These are phyloP conservation scores for Corythucha ciliata DNA, from an alignment of 2,888 invertebrate genomes.

Conservation along the genomic window DNA sequence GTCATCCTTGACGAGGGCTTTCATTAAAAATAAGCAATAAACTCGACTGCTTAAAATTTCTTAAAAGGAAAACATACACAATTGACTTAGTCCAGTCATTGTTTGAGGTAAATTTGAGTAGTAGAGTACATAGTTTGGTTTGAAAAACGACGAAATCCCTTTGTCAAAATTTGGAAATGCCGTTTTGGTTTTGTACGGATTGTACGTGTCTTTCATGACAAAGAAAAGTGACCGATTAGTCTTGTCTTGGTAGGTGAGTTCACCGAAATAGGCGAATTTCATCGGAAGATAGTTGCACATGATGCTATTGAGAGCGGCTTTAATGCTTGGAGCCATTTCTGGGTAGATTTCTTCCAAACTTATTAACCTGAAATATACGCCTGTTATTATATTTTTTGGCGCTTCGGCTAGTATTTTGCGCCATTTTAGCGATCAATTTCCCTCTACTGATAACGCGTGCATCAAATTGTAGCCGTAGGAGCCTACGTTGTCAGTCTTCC, in stretches of 20 bases:
- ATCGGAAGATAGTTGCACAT: conserved; percentile 17
- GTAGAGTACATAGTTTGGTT: conserved; percentile 13
- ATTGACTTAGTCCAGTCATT: conserved; percentile 2
- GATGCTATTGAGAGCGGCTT: conserved; percentile 13
- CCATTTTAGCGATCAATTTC: too few species aligned
- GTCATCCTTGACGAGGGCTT: neutral
- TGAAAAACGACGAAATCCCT: conserved; percentile 15
- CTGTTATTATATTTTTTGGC: too few species aligned
- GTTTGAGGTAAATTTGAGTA: conserved; percentile 16
- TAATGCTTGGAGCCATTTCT: conserved; percentile 17
- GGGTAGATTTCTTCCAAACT: conserved; percentile 12
- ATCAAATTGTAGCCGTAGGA: too few species aligned
- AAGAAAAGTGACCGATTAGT: conserved; percentile 15
- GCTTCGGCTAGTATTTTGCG: too few species aligned
- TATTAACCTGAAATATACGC: conserved; percentile 16
- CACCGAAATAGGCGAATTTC: conserved; percentile 19
- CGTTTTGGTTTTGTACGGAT: conserved; percentile 15
- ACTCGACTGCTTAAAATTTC: conserved; percentile 1
- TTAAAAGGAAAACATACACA: neutral
- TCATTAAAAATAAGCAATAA: neutral
- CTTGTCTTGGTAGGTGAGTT: conserved; percentile 11
- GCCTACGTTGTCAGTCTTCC: too few species aligned
- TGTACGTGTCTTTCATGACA: conserved; percentile 13
- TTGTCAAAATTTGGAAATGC: conserved; percentile 16
- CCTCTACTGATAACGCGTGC: too few species aligned